phyloP scores from a whole-genome alignment of 2,113 vertebrate genomes.

The Sinosuthora webbiana region DNA sequence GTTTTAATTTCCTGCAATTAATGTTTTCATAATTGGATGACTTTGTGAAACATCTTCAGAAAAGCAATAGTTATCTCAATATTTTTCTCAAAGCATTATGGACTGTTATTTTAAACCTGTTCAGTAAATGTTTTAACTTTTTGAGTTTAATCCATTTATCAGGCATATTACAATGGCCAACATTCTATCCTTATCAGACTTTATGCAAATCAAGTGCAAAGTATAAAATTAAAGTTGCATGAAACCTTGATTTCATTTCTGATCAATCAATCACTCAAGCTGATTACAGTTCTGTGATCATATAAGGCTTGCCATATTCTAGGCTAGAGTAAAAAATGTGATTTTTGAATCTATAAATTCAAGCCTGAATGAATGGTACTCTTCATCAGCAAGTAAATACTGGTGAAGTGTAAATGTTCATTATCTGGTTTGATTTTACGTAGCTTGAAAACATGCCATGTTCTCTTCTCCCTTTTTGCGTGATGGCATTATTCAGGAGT shows the following conservation, averaged over 20 bases:
- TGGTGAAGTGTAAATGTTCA: not conserved
- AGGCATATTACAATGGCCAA: slow-evolving; percentile 39
- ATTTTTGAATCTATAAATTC: slow-evolving; percentile 13
- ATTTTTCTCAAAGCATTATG: not conserved
- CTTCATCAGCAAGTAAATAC: not conserved
- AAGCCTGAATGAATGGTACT: not conserved
- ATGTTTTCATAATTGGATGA: not conserved
- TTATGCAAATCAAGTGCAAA: slow-evolving; percentile 45
- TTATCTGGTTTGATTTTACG: not conserved
- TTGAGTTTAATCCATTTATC: slow-evolving; percentile 46
- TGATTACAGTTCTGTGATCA: slow-evolving; percentile 27
- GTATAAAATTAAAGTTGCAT: slow-evolving; percentile 64
- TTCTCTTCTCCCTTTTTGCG: not conserved
- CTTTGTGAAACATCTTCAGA: slow-evolving; percentile 17
- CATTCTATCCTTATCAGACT: slow-evolving; percentile 44
- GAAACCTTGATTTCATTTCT: slow-evolving; percentile 60
- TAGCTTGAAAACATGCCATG: not conserved
- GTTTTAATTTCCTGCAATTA: not conserved
- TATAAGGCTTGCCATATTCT: slow-evolving; percentile 6
- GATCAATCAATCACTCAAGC: slow-evolving; percentile 41
- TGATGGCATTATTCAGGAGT: not conserved
- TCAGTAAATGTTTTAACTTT: slow-evolving; percentile 36
- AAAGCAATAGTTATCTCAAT: not conserved
- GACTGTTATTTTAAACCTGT: slow-evolving; percentile 12
- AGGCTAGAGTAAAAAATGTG: not conserved